phyloP scores from a whole-genome alignment of 2,113 vertebrate genomes.

The Malaclemys terrapin region DNA sequence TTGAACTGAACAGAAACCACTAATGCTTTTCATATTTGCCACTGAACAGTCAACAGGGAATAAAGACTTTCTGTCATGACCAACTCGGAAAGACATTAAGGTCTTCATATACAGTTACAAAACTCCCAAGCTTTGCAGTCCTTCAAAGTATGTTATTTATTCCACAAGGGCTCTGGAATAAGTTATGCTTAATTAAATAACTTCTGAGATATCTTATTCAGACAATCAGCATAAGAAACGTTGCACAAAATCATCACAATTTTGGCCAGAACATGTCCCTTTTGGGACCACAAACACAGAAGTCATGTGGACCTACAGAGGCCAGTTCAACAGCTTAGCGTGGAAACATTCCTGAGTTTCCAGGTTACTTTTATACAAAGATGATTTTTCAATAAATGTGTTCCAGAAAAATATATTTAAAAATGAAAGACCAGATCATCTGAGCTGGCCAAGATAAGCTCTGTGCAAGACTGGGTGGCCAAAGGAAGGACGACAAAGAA shows the following conservation, averaged over 20 bases:
- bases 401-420: fast-evolving
- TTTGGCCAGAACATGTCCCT: not conserved
- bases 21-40: not conserved
- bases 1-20: not conserved
- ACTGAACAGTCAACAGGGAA: fast-evolving
- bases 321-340: not conserved
- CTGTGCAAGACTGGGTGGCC: not conserved
- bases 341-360: not conserved
- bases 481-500: not conserved
- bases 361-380: conserved; percentile 26
- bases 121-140: not conserved
- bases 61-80: fast-evolving
- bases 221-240: not conserved
- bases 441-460: not conserved
- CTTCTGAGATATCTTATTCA: fast-evolving
- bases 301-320: not conserved
- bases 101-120: not conserved
- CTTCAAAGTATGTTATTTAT: not conserved
- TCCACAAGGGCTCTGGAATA: not conserved
- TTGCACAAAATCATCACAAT: not conserved
- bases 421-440: not conserved
- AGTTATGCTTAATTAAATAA: not conserved
- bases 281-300: not conserved
- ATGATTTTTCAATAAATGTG: not conserved
- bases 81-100: not conserved